Percentiles rank a stretch among this genome's conserved stretches.
These are phyloP conservation scores for Piliocolobus tephrosceles DNA, from an alignment of 2,113 vertebrate species.

Conservation along the genomic window DNA sequence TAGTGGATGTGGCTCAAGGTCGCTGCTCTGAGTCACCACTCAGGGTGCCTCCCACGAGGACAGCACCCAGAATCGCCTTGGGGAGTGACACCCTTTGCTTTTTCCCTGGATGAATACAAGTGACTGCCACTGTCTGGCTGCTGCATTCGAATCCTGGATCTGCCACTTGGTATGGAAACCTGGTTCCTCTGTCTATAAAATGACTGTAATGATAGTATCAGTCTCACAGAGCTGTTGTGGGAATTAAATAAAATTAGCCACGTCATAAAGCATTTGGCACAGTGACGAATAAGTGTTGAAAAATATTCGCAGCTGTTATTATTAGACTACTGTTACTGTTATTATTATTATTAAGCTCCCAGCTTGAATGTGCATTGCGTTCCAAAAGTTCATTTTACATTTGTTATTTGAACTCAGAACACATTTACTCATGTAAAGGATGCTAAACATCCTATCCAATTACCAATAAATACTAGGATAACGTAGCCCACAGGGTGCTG, in stretches of 20 bases:
- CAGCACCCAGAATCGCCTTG: accelerated
- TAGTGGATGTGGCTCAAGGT: accelerated
- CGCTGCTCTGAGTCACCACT: neutral
- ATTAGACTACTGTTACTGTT: neutral
- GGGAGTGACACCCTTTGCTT: neutral
- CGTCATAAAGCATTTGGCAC: neutral
- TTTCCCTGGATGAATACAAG: neutral
- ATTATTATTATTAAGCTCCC: neutral
- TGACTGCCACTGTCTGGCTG: neutral
- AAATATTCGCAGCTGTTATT: neutral
- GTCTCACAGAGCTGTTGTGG: neutral
- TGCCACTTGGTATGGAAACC: neutral
- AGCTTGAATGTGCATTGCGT: neutral
- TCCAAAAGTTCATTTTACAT: neutral
- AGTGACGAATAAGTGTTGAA: neutral
- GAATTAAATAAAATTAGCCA: neutral
- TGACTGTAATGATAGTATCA: accelerated
- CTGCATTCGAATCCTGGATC: neutral
- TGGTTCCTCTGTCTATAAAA: neutral
- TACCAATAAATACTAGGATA: accelerated
- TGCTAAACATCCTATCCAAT: neutral
- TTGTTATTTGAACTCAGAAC: neutral
- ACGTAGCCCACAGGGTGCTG: accelerated
- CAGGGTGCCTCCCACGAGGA: accelerated
- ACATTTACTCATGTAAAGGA: neutral